These are phyloP conservation scores for Pygathrix nemaeus DNA, from an alignment of 2,113 vertebrate genomes.

Conservation along the genomic window DNA sequence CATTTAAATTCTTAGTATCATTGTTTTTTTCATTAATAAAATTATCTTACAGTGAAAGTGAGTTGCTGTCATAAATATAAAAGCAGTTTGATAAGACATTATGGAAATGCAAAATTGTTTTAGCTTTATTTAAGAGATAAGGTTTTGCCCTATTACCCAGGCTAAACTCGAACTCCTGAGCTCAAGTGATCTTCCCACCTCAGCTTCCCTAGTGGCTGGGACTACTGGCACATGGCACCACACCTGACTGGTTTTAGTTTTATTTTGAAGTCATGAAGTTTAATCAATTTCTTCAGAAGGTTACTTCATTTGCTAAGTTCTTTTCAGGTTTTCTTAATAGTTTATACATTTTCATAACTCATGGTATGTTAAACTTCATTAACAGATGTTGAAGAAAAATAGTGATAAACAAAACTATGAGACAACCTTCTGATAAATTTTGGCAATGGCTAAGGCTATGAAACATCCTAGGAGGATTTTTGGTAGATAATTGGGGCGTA, in stretches of 20 bases:
- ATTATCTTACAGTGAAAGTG: neutral
- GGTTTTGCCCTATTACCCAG: neutral
- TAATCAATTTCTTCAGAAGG: neutral
- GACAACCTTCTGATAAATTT: neutral
- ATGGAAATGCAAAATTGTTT: neutral
- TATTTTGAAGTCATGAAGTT: neutral
- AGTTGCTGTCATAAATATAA: neutral
- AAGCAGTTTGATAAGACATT: neutral
- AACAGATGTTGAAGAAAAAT: neutral
- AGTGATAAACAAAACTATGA: neutral
- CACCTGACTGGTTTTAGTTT: neutral
- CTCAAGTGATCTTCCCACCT: neutral
- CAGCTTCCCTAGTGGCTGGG: neutral
- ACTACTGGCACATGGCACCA: neutral
- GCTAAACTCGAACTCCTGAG: neutral
- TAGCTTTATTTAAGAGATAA: neutral
- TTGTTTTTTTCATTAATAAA: neutral
- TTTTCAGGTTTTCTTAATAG: neutral
- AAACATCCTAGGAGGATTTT: neutral
- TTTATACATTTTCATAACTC: neutral
- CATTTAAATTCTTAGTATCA: neutral
- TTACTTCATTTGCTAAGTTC: neutral
- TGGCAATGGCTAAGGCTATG: neutral
- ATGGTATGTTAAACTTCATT: neutral
- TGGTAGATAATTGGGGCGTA: neutral